phyloP scores from a whole-genome alignment of 2,888 invertebrate genomes.

The Patella ulyssiponensis region DNA sequence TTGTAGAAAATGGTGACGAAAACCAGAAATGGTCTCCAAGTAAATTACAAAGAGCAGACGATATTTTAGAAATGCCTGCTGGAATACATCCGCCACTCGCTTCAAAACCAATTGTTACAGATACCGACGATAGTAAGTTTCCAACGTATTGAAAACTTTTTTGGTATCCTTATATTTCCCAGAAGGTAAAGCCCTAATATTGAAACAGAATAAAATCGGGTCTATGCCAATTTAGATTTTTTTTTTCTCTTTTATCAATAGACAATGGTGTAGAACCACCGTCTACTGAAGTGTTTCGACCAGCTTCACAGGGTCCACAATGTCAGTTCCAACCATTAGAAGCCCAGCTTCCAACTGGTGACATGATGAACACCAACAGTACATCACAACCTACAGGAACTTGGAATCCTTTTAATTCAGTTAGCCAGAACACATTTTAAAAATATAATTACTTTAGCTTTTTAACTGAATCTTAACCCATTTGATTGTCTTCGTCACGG shows the following conservation, averaged over 20 bases:
- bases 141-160: too few species aligned
- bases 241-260: slow-evolving; percentile 7
- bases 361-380: not conserved
- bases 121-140: slow-evolving; percentile 4
- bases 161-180: too few species aligned
- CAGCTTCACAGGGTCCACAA: slow-evolving; percentile 12
- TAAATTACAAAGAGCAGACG: not conserved
- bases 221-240: not conserved
- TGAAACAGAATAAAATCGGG: too few species aligned
- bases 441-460: too few species aligned
- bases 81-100: not conserved
- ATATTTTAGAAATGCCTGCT: not conserved
- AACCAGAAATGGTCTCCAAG: not conserved
- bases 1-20: not conserved
- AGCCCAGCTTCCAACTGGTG: not conserved
- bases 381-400: not conserved
- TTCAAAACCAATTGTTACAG: not conserved
- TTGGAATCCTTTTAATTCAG: not conserved
- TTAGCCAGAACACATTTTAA: too few species aligned
- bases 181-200: too few species aligned
- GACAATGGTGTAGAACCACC: slow-evolving; percentile 31
- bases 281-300: slow-evolving; percentile 34
- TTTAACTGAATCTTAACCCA: too few species aligned
- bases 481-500: too few species aligned
- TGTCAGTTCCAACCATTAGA: not conserved